Evolutionary conservation across 1,140 invertebrate species (phyloP).

Genomic region (Venustaconcha ellipsiformis): DNA sequence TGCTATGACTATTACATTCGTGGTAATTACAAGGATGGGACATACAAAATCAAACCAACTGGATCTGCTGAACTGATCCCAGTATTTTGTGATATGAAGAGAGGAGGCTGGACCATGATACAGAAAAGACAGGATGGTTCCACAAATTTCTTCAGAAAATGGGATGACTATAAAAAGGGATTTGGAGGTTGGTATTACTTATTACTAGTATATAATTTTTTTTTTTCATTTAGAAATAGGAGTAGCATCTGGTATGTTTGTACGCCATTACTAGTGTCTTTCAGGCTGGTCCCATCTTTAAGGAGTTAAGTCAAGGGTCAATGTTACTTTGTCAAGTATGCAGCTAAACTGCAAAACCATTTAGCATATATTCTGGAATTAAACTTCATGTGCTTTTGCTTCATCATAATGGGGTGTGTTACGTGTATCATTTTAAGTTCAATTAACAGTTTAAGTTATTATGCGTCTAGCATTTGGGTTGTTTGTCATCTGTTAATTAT

Average conservation of each 20-base stretch:
- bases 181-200: constrained; percentile 80
- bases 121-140: constrained; percentile 84
- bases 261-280: background rate
- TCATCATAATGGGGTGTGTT: too few relatives aligned
- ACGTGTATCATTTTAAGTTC: too few relatives aligned
- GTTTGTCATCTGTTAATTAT: too few relatives aligned
- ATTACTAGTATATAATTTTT: constrained; percentile 1
- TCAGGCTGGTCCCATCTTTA: background rate
- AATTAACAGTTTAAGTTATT: too few relatives aligned
- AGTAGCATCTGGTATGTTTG: background rate
- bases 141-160: constrained; percentile 89
- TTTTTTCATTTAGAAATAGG: background rate
- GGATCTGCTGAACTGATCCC: constrained; percentile 37
- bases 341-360: background rate
- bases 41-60: constrained; percentile 53
- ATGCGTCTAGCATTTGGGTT: too few relatives aligned
- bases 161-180: constrained; percentile 94
- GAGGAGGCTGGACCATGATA: constrained; percentile 88
- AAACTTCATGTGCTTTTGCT: too few relatives aligned
- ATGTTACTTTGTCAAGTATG: background rate
- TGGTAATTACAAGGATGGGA: constrained; percentile 45
- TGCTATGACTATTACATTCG: constrained; percentile 59
- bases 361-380: background rate
- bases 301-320: background rate
- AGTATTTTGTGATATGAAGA: constrained; percentile 82